Conservation (phyloP, 2,888 invertebrate species). For the Ectemnius cavifrons region DNA sequence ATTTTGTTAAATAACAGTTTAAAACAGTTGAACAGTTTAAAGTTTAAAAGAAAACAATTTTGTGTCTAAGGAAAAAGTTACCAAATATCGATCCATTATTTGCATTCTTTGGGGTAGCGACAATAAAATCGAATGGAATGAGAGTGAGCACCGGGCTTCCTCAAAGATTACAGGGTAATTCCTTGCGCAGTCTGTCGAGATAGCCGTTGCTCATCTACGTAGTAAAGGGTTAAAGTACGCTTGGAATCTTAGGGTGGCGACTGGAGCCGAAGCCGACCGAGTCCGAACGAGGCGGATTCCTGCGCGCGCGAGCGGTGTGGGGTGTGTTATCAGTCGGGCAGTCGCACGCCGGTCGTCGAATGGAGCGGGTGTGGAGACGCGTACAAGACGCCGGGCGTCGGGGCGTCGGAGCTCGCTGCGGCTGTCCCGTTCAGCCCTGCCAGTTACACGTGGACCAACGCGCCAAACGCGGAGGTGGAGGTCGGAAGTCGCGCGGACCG, state of each 20-base stretch:
- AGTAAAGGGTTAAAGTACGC: background rate
- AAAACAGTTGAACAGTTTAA: too few relatives aligned
- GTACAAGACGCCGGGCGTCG: slow-evolving; percentile 74
- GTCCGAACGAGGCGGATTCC: slow-evolving; percentile 51
- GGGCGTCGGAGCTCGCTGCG: slow-evolving; percentile 69
- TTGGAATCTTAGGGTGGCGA: slow-evolving; percentile 7
- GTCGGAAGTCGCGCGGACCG: slow-evolving; percentile 69
- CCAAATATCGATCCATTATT: too few relatives aligned
- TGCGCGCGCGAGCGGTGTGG: slow-evolving; percentile 49
- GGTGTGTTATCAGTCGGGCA: slow-evolving; percentile 48
- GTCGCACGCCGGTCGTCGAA: slow-evolving; percentile 76
- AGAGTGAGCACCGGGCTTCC: too few relatives aligned
- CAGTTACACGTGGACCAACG: slow-evolving; percentile 75
- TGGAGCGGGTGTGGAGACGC: slow-evolving; percentile 77
- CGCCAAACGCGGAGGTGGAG: slow-evolving; percentile 66
- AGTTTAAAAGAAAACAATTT: too few relatives aligned
- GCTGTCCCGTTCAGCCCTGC: slow-evolving; percentile 72
- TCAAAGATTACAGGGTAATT: too few relatives aligned
- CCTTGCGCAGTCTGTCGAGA: too few relatives aligned
- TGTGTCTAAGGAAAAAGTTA: too few relatives aligned
- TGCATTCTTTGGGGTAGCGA: too few relatives aligned
- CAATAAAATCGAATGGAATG: too few relatives aligned
- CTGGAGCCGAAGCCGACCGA: slow-evolving; percentile 49
- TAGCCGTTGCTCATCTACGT: background rate
- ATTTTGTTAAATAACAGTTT: too few relatives aligned